Evolutionary conservation across 2,888 invertebrate genomes (phyloP), one percentile per base, ranked within the genome.

Genomic region (Hemithea aestivaria): DNA sequence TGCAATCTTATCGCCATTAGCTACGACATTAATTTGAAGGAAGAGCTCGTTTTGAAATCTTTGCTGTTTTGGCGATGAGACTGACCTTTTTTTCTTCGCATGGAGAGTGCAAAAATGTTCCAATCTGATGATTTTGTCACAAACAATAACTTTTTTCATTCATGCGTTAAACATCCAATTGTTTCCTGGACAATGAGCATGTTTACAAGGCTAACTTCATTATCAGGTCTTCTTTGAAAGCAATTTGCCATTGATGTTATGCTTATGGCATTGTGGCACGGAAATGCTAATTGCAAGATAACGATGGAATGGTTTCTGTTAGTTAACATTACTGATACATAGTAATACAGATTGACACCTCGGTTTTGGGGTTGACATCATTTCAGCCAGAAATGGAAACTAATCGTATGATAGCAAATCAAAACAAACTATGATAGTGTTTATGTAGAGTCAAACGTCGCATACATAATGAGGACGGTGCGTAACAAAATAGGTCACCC

Each of bases 401-500:
- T 30, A 36, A 32, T 40, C 24, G 28, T 24, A 10, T 26, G 25
- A 30, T 39, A 36, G 21, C 25, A 7, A 50, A 44, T 42, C 35
- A 42, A 44, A 49, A 34, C 29, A 38, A 35, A 30, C 21, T 42
- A 42, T n/a, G 48, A 45, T 40, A 43, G 30, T 44, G 46, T 50
- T 45, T 40, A 45, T 33, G 22, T 27, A 11, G 8, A 32, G 25
- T 24, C 27, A 35, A 31, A 34, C 40, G 35, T 28, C 42, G 48
- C 40, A 48, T 46, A 45, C 37, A 35, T 43, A 45, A 40, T 35
- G 41, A 38, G 31, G 24, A 24, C 39, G 35, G 35, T 26, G 35
- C 24, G 40, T 38, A 23, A 40, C 53, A 45, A 61, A 60, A 57
- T 60, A 56, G 66, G 67, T 66, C 65, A 64, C 51, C 48, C 50